Evolutionary conservation across 2,888 invertebrate species (phyloP), one percentile per base, ranked within the genome.

Genomic region (Machimus rusticus): DNA sequence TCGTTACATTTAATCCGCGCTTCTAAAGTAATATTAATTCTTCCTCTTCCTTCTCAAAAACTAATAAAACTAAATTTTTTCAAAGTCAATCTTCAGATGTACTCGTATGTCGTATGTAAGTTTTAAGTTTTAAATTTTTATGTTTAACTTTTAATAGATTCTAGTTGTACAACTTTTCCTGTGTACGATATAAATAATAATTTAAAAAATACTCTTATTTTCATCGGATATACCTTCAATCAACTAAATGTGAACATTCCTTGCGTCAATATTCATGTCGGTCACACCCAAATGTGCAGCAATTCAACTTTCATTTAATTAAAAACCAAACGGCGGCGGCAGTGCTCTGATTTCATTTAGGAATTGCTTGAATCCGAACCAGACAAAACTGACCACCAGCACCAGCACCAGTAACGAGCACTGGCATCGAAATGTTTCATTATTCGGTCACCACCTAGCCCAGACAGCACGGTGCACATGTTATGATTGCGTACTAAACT

Each of bases 271-370:
- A 78, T 78, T 78, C 74, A 74, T 87, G 76, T 82, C 81, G 81
- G 84, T 84, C 82, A 87, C 87, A 84, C 87, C 87, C 87, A 87
- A 84, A 82, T 74, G 19, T 39, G 57, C 46, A 82, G 55, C 84
- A 87, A 87, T 84, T 82, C 77, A 84, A 84, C 84, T 87, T 86
- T 74, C 81, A 84, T 79, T 77, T 84, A 76, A 84, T 77, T 66
- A 74, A 84, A 84, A 84, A 74, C 57, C 76, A 76, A 34, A 39
- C 76, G n/a, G 76, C 74, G 28, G 55, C 66, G 28, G 66, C 28
- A 28, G 66, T 66, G 66, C 66, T 66, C 66, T 66, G 66, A 66
- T 66, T 66, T 66, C 66, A 66, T 66, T 51, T 66, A 66, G 23
- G 66, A 66, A 23, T 66, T 28, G 23, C 23, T 28, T 8, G 28